Evolutionary conservation across 2,797 vertebrate species (phyloP).

Genomic region (Cyclura pinguis): DNA sequence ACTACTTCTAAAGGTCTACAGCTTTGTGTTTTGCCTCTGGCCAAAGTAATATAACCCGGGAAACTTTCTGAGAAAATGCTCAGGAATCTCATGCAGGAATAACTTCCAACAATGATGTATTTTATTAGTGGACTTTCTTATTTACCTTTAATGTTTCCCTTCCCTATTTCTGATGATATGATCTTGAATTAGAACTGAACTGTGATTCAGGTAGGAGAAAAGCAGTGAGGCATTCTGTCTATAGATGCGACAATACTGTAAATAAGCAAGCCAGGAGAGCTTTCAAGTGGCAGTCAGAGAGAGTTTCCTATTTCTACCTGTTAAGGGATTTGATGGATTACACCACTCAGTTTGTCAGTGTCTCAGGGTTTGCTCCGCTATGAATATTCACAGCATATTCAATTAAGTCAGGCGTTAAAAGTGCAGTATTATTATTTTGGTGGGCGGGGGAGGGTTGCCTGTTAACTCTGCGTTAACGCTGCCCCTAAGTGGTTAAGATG

Average conservation of each 20-base stretch:
- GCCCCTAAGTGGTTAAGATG: slow-evolving; percentile 87
- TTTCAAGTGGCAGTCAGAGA: neutral
- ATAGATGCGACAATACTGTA: slow-evolving; percentile 41
- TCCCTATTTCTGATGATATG: slow-evolving; percentile 79
- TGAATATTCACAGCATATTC: slow-evolving; percentile 67
- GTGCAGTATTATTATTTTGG: slow-evolving; percentile 42
- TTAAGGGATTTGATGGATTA: slow-evolving; percentile 61
- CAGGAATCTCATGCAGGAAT: slow-evolving; percentile 42
- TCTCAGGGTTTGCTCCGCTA: slow-evolving; percentile 51
- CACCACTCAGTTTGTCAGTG: slow-evolving; percentile 33
- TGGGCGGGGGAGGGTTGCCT: slow-evolving; percentile 45
- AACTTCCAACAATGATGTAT: slow-evolving; percentile 46
- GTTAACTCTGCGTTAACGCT: slow-evolving; percentile 82
- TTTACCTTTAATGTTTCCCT: slow-evolving; percentile 61
- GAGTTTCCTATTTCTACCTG: slow-evolving; percentile 33
- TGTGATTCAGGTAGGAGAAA: slow-evolving; percentile 85
- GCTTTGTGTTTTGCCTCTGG: slow-evolving; percentile 40
- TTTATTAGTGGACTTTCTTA: slow-evolving; percentile 52
- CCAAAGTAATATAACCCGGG: slow-evolving; percentile 40
- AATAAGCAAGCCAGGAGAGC: slow-evolving; percentile 47
- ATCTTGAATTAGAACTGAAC: slow-evolving; percentile 84
- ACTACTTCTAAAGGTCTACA: fast-evolving
- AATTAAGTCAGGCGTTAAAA: slow-evolving; percentile 72
- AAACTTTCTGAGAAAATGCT: slow-evolving; percentile 54
- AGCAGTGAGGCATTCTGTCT: slow-evolving; percentile 78